Evolutionary conservation across 2,113 vertebrate genomes (phyloP).

Genomic region (Columbina picui): DNA sequence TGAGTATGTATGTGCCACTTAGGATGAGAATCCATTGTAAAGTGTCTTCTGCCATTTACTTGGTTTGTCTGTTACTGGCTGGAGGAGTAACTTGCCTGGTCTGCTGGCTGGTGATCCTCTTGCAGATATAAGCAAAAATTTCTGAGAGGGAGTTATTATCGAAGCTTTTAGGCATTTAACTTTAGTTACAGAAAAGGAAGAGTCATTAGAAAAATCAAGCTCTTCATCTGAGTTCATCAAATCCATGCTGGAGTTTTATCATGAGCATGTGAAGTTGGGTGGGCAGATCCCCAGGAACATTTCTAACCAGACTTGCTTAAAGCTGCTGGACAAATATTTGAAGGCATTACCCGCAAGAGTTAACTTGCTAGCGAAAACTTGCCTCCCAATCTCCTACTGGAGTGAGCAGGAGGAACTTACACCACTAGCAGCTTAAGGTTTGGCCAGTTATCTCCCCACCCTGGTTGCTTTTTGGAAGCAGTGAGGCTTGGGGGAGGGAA

Average conservation of each 20-base stretch:
- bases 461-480: neutral
- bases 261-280: neutral
- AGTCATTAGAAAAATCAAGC: neutral
- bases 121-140: neutral
- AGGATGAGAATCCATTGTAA: neutral
- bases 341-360: neutral
- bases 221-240: neutral
- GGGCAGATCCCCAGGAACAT: neutral
- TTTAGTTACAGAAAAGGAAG: neutral
- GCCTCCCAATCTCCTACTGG: neutral
- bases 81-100: neutral
- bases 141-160: neutral
- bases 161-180: neutral
- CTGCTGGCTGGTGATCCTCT: neutral
- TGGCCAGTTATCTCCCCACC: neutral
- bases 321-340: neutral
- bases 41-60: neutral
- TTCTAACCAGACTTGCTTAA: neutral
- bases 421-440: neutral
- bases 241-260: neutral
- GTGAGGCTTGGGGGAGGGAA: neutral
- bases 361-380: conserved; percentile 14
- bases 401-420: neutral
- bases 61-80: neutral
- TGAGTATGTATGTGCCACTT: neutral